These are phyloP conservation scores for Naso thynnoides DNA, from an alignment of 2,797 vertebrate genomes.

Conservation along the genomic window DNA sequence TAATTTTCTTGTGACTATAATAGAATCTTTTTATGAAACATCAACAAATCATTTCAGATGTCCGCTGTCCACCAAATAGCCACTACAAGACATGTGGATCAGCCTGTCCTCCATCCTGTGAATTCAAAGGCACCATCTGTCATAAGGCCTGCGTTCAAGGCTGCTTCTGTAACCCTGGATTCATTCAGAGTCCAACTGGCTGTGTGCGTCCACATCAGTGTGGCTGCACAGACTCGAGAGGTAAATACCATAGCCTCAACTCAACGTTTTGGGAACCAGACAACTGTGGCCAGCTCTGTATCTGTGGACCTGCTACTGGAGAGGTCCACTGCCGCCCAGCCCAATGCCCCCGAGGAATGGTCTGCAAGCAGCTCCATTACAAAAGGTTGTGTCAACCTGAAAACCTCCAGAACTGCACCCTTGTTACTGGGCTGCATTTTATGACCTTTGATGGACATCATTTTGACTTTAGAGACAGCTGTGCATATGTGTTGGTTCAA, in stretches of 20 bases:
- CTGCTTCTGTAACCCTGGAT: slow-evolving; percentile 56
- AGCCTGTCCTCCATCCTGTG: slow-evolving; percentile 58
- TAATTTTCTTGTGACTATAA: neutral
- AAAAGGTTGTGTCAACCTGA: slow-evolving; percentile 26
- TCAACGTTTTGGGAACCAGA: slow-evolving; percentile 42
- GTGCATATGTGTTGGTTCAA: slow-evolving; percentile 69
- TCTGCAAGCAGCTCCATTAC: slow-evolving; percentile 34
- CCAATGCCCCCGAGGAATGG: slow-evolving; percentile 39
- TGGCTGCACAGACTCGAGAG: slow-evolving; percentile 47
- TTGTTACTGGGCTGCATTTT: slow-evolving; percentile 53
- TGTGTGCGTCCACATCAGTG: slow-evolving; percentile 45
- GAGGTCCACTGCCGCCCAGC: neutral
- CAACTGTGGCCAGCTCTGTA: slow-evolving; percentile 43
- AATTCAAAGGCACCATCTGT: neutral
- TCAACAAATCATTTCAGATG: slow-evolving; percentile 31
- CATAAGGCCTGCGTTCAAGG: slow-evolving; percentile 42
- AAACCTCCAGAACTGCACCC: slow-evolving; percentile 36
- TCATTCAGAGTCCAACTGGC: slow-evolving; percentile 30
- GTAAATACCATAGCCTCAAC: slow-evolving; percentile 52
- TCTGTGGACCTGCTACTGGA: slow-evolving; percentile 26
- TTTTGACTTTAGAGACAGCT: slow-evolving; percentile 79
- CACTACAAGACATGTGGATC: slow-evolving; percentile 61
- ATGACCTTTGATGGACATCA: slow-evolving; percentile 76
- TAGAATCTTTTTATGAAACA: neutral
- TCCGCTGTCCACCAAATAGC: slow-evolving; percentile 56